Conservation (phyloP, 2,113 vertebrate species). For the Nannospalax galili region DNA sequence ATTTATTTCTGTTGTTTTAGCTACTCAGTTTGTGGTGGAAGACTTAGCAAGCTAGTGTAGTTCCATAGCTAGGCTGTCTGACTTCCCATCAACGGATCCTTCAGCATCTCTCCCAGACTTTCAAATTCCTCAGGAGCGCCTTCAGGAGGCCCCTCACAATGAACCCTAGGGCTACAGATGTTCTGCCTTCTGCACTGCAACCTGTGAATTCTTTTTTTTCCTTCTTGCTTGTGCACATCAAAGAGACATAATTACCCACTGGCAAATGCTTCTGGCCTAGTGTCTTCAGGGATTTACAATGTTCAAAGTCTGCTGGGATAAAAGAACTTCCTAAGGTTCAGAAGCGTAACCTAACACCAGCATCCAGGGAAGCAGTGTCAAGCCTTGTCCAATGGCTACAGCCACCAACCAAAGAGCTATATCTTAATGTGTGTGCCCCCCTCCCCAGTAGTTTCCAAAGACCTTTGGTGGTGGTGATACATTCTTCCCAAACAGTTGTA, state of each 20-base stretch:
- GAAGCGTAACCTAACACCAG: constrained; percentile 27
- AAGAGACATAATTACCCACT: constrained; percentile 7
- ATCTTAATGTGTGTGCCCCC: neutral
- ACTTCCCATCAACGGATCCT: neutral
- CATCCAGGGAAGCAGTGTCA: neutral
- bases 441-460: neutral
- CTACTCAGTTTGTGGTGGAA: neutral
- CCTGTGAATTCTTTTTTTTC: constrained; percentile 30
- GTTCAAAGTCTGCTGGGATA: constrained; percentile 49
- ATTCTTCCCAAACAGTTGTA: neutral
- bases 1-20: neutral
- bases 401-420: neutral
- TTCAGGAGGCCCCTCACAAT: neutral
- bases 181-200: neutral
- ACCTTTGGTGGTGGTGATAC: neutral
- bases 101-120: neutral
- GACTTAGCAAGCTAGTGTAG: neutral
- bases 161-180: neutral
- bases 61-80: neutral
- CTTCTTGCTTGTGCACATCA: constrained; percentile 14
- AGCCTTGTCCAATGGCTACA: neutral
- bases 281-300: constrained; percentile 22
- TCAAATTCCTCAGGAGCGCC: neutral
- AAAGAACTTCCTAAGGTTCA: constrained; percentile 43
- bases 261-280: constrained; percentile 35